phyloP scores from a whole-genome alignment of 2,888 invertebrate genomes.

The Campaea margaritaria region DNA sequence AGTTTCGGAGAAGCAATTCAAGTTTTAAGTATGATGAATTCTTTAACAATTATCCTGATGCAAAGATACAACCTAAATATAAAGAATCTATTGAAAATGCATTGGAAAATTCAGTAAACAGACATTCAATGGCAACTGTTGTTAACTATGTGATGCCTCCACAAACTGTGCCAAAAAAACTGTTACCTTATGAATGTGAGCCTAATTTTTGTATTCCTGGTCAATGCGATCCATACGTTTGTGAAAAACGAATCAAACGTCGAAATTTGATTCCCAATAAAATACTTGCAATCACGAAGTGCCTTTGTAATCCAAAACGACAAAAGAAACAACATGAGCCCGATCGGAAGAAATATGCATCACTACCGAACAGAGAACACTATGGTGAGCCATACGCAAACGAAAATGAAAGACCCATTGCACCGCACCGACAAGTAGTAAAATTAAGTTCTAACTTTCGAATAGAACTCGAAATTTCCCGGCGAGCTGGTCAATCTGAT shows the following conservation, averaged over 20 bases:
- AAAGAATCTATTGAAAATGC: background rate
- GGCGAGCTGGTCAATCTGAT: too few relatives aligned
- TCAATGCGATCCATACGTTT: slow-evolving; percentile 49
- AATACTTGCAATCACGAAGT: too few relatives aligned
- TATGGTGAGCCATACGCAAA: slow-evolving; percentile 4
- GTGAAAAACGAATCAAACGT: slow-evolving; percentile 37
- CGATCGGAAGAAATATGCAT: background rate
- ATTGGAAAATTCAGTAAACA: slow-evolving; percentile 8
- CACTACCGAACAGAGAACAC: background rate
- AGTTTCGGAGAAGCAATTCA: slow-evolving; percentile 44
- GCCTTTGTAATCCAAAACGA: background rate
- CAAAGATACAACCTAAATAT: slow-evolving; percentile 22
- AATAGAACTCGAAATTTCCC: slow-evolving; percentile 49
- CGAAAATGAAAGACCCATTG: background rate
- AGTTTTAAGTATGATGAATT: slow-evolving; percentile 52
- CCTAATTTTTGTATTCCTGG: slow-evolving; percentile 48
- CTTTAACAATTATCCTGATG: slow-evolving; percentile 37
- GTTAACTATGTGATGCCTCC: slow-evolving; percentile 24
- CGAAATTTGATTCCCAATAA: slow-evolving; percentile 16
- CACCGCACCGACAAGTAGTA: slow-evolving; percentile 39
- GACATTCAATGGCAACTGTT: slow-evolving; percentile 17
- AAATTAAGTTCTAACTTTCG: slow-evolving; percentile 48
- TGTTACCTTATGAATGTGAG: slow-evolving; percentile 51
- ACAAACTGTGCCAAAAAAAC: slow-evolving; percentile 11
- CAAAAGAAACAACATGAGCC: background rate